A percentile compares a stretch with the other conserved stretches of the same genome.
These are phyloP conservation scores for Arion vulgaris DNA, from an alignment of 1,140 invertebrate species.

Conservation along the genomic window DNA sequence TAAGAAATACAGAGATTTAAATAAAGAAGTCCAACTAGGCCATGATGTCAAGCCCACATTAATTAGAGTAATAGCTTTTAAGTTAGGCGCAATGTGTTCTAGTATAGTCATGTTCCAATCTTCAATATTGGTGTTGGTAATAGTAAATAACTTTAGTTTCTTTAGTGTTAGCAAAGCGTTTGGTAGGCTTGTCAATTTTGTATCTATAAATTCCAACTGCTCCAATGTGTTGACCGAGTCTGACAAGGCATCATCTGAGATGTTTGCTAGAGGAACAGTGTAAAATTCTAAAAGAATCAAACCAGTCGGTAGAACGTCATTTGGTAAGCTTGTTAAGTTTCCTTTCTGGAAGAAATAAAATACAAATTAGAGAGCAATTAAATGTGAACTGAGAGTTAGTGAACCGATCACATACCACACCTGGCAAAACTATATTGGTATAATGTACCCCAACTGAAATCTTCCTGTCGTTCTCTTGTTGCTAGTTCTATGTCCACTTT, in stretches of 20 bases:
- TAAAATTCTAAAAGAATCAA: background rate
- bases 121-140: background rate
- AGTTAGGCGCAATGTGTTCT: background rate
- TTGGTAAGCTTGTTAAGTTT: background rate
- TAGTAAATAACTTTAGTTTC: background rate
- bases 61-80: background rate
- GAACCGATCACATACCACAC: too few species aligned
- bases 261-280: background rate
- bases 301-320: background rate
- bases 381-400: too few species aligned
- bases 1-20: background rate
- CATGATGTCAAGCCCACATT: background rate
- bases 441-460: too few species aligned
- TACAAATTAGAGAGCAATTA: too few species aligned
- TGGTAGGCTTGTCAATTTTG: background rate
- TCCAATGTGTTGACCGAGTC: background rate
- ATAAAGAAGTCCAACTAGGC: background rate
- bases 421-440: too few species aligned
- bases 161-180: background rate
- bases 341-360: slow-evolving; percentile 50
- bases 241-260: background rate
- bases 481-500: too few species aligned
- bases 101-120: background rate
- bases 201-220: background rate
- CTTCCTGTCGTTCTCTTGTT: too few species aligned